Percentiles rank a stretch among this genome's conserved stretches.
Evolutionary conservation across 1,140 invertebrate genomes (phyloP).

Genomic region (Zelostemma sp.): DNA sequence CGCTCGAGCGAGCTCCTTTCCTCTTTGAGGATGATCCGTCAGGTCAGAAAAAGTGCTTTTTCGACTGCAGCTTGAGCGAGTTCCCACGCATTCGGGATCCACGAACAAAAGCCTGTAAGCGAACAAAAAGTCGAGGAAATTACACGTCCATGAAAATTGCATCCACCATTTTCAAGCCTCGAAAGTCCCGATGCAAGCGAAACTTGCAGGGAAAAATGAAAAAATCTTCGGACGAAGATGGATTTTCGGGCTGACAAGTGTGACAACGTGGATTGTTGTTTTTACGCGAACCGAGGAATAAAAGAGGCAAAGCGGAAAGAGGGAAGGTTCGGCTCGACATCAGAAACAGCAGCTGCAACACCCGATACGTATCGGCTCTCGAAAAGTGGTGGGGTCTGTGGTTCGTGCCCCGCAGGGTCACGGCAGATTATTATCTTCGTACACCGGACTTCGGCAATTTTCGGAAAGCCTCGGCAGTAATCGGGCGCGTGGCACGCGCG

Average conservation of each 20-base stretch:
- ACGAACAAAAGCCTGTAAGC: constrained; percentile 4
- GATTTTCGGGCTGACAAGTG: not conserved
- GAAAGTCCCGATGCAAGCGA: not conserved
- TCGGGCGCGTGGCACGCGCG: constrained; percentile 66
- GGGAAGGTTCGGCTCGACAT: constrained; percentile 50
- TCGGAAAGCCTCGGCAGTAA: constrained; percentile 45
- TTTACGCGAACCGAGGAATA: constrained; percentile 32
- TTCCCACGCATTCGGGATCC: constrained; percentile 40
- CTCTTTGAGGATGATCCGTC: constrained; percentile 36
- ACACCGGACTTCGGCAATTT: constrained; percentile 54
- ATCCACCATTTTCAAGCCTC: no score
- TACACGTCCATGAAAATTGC: not conserved
- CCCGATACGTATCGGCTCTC: constrained; percentile 64
- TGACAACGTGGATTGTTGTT: constrained; percentile 27
- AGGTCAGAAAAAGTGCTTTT: constrained; percentile 44
- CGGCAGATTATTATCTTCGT: constrained; percentile 62
- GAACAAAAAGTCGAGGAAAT: not conserved
- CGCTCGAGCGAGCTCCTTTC: constrained; percentile 27
- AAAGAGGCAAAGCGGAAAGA: constrained; percentile 52
- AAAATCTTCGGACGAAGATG: not conserved
- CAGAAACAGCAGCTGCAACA: constrained; percentile 67
- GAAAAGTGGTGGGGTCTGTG: constrained; percentile 49
- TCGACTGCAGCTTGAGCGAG: constrained; percentile 47
- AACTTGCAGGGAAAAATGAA: not conserved
- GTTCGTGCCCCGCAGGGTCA: constrained; percentile 60